Conservation (phyloP, 1,140 invertebrate species). For the Galleria mellonella region DNA sequence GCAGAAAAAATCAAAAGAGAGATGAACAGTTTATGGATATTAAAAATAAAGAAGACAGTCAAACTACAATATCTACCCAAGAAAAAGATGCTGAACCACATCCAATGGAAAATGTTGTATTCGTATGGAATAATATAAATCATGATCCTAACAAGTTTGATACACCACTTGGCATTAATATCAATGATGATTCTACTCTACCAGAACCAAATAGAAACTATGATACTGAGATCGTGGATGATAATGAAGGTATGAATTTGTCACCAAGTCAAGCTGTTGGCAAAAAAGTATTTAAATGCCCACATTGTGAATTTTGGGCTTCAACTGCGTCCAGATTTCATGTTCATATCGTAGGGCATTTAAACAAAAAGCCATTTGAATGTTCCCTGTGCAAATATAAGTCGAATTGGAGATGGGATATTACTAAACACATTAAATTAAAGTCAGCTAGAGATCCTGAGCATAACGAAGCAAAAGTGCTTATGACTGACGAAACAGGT, state of each 20-base stretch:
- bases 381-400: constrained; percentile 95
- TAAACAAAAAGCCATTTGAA: constrained; percentile 95
- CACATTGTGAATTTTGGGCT: constrained; percentile 92
- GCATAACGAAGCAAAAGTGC: constrained; percentile 85
- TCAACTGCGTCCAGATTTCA: constrained; percentile 93
- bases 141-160: constrained; percentile 54
- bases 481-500: constrained; percentile 94
- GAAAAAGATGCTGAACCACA: constrained; percentile 74
- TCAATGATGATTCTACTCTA: constrained; percentile 59
- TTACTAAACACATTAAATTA: constrained; percentile 95
- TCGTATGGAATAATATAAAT: constrained; percentile 81
- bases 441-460: constrained; percentile 88
- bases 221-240: constrained; percentile 54
- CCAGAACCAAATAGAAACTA: constrained; percentile 38
- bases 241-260: constrained; percentile 60
- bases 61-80: constrained; percentile 19
- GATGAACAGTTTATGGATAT: constrained; percentile 40
- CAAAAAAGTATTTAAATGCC: constrained; percentile 89
- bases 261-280: constrained; percentile 62
- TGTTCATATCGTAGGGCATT: constrained; percentile 93
- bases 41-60: constrained; percentile 45
- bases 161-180: constrained; percentile 57
- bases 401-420: constrained; percentile 97
- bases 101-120: constrained; percentile 85
- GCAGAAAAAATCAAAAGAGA: constrained; percentile 67